Conservation (phyloP, 2,888 invertebrate species). For the Stratiomys singularior region DNA sequence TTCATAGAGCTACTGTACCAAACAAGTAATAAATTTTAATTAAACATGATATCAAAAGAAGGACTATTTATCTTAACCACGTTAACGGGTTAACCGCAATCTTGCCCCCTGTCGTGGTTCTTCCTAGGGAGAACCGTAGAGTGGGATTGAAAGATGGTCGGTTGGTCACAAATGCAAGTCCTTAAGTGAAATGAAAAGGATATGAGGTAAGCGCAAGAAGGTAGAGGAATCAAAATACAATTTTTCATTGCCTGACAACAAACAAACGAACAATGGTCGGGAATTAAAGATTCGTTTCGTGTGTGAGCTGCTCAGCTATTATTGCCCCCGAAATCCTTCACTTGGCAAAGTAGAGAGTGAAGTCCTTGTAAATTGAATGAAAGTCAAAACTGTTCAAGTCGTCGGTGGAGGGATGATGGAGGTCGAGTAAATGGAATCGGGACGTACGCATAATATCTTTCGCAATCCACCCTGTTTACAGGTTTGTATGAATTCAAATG, state of each 20-base stretch:
- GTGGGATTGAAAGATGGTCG: slow-evolving; percentile 15
- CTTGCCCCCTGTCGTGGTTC: slow-evolving; percentile 27
- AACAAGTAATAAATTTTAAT: slow-evolving; percentile 52
- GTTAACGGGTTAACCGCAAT: slow-evolving; percentile 53
- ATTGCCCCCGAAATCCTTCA: slow-evolving; percentile 15
- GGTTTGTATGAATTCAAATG: slow-evolving; percentile 22
- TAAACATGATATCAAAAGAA: slow-evolving; percentile 52
- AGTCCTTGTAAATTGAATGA: slow-evolving; percentile 35
- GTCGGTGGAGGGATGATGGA: not conserved
- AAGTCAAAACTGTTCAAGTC: not conserved
- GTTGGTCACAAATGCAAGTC: slow-evolving; percentile 27
- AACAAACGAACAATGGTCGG: slow-evolving; percentile 51
- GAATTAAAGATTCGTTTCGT: slow-evolving; percentile 50
- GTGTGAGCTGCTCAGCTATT: slow-evolving; percentile 13
- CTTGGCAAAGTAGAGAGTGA: not conserved
- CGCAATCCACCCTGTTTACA: slow-evolving; percentile 24
- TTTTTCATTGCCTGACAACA: slow-evolving; percentile 50
- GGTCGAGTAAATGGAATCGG: slow-evolving; percentile 5
- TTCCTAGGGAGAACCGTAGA: not conserved
- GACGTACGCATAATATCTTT: slow-evolving; percentile 39
- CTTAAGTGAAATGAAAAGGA: slow-evolving; percentile 33
- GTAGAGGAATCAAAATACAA: slow-evolving; percentile 47
- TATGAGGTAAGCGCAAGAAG: slow-evolving; percentile 18
- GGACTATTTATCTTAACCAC: slow-evolving; percentile 52
- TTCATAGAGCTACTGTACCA: slow-evolving; percentile 4